phyloP scores from a whole-genome alignment of 2,797 vertebrate species.

The Paratrypauchen microcephalus region DNA sequence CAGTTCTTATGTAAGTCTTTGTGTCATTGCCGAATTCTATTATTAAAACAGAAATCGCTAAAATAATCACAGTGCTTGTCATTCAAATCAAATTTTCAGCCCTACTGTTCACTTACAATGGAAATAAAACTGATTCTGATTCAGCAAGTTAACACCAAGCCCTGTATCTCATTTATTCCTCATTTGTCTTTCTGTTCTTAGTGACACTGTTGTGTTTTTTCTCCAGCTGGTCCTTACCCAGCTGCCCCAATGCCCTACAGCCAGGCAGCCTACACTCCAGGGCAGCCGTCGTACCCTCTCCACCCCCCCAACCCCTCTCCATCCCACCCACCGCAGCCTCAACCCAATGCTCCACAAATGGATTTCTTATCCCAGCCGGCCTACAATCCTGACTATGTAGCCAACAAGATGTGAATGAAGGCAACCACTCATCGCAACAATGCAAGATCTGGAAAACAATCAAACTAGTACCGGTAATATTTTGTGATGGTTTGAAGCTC shows the following conservation, averaged over 20 bases:
- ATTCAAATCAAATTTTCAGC: no score
- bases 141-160: no score
- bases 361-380: constrained; percentile 81
- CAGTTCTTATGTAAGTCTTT: no score
- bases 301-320: constrained; percentile 59
- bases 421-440: constrained; percentile 11
- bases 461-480: constrained; percentile 28
- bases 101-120: no score
- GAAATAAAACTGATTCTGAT: no score
- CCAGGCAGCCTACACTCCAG: constrained; percentile 69
- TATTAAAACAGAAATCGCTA: no score
- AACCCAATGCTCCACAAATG: constrained; percentile 20
- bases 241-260: constrained; percentile 68
- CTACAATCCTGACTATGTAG: constrained; percentile 86
- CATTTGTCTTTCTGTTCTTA: no score
- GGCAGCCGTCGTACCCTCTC: constrained; percentile 61
- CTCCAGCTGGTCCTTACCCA: constrained; percentile 60
- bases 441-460: constrained; percentile 7
- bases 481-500: not conserved
- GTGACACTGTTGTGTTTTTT: constrained; percentile 7
- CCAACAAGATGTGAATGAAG: constrained; percentile 77
- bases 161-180: no score
- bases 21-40: no score
- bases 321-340: constrained; percentile 42
- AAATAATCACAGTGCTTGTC: no score